Conservation (phyloP, 2,113 vertebrate species). For the Aptenodytes forsteri region DNA sequence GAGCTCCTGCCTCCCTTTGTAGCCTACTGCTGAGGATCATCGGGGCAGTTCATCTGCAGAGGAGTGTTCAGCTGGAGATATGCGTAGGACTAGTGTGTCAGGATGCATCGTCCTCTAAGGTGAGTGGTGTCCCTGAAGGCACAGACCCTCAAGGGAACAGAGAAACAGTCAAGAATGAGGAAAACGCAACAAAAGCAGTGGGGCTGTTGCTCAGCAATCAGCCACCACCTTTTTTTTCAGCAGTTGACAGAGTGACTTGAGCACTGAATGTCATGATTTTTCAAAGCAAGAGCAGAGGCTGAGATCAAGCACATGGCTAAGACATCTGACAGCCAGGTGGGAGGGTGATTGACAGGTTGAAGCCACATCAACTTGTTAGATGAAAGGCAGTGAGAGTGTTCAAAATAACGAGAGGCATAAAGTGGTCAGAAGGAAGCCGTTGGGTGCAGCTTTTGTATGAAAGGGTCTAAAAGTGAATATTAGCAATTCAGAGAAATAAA, state of each 20-base stretch:
- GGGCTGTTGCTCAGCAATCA: background rate
- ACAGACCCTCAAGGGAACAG: background rate
- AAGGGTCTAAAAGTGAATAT: background rate
- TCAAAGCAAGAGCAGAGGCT: background rate
- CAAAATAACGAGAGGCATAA: background rate
- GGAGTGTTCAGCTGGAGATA: background rate
- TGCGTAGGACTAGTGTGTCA: rapidly evolving
- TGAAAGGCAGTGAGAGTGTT: background rate
- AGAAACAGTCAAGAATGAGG: background rate
- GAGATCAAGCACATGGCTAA: background rate
- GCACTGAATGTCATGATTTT: background rate
- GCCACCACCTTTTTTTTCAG: background rate
- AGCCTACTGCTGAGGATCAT: background rate
- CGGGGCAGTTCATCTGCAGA: background rate
- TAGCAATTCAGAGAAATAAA: background rate
- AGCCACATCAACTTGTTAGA: background rate
- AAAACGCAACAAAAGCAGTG: background rate
- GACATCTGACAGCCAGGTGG: background rate
- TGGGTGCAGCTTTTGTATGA: background rate
- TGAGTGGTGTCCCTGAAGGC: background rate
- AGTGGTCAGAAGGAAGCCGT: background rate
- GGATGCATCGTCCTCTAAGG: rapidly evolving
- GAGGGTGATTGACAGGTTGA: background rate
- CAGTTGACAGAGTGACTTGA: background rate
- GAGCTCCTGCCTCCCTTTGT: background rate